Base-by-base conservation (phyloP, 2,113 vertebrate genomes). In the Athene noctua region DNA sequence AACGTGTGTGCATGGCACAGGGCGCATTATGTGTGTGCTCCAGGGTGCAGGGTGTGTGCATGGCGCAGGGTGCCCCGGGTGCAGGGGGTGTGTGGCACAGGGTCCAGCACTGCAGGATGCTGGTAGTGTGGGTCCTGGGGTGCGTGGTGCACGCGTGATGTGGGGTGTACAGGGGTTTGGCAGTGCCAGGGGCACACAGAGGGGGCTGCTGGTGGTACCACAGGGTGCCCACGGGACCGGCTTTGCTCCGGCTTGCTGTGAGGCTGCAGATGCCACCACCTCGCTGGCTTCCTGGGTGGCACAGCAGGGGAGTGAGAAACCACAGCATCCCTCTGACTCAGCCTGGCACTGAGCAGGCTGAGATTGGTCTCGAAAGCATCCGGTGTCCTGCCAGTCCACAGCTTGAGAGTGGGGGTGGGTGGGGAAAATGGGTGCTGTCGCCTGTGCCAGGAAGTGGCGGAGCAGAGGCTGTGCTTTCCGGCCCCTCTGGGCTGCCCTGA, bases 341-440 rank as follows among this genome's bases (percentile, higher is more conserved):
- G 34, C 38, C 36, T 17, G 21, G 25, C 34, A 92, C 65, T 81
- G 80, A 63, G 73, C 34, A 3, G 30, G 52, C 88, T 52, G 82
- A 83, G 90, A 93, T 94, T 96, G 75, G 38, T 68, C 36, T 27
- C 1, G 10, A 85, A 49, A 58, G 51, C 40, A 82, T 36, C 18
- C 0, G 2, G 46, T 59, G 63, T 65, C 91, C 66, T 46, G 44
- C 32, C 5, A 1, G 46, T 55, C 26, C 29, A 10, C 0, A 1
- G 44, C 17, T 29, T 0, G 1, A 5, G 14, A 20, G 44, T 2
- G 26, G 11, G 27, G 42, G 27, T 2, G 23, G 25, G 18, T 2
- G 14, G 29, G 15, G 26, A n/a, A 30, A 58, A 38, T 13, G 68
- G 25, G 44, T 63, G 42, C 63, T 71, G 34, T 57, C 10, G 26